Conservation (phyloP, 2,113 vertebrate genomes). For the Semnornis frantzii region DNA sequence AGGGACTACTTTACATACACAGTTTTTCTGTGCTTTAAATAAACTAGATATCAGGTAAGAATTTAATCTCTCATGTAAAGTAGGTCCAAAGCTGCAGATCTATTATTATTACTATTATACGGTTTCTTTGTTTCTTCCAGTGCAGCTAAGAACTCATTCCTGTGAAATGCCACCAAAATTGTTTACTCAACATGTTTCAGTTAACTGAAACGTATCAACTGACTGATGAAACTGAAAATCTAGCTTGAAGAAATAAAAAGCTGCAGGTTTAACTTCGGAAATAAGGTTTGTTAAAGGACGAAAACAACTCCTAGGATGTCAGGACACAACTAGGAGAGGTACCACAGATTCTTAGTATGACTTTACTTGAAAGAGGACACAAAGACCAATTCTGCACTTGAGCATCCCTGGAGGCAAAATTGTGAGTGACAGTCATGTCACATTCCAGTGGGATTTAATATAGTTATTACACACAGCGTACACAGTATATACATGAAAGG, state of each 20-base stretch:
- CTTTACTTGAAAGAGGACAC: background rate
- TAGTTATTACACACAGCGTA: background rate
- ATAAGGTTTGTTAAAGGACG: background rate
- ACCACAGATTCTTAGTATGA: background rate
- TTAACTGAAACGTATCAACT: background rate
- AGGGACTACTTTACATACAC: background rate
- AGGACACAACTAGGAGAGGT: accelerated
- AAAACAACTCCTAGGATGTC: background rate
- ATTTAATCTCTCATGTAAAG: background rate
- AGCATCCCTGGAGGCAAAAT: background rate
- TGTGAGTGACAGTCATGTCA: background rate
- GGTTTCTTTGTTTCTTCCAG: background rate
- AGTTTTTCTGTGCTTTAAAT: background rate
- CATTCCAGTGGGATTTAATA: background rate
- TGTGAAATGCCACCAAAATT: background rate
- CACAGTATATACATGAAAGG: background rate
- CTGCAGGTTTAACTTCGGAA: background rate
- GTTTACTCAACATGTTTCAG: background rate
- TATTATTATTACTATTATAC: background rate
- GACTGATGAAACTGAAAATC: background rate
- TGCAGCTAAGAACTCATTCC: background rate
- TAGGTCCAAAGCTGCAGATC: background rate
- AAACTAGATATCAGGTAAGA: background rate
- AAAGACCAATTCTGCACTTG: too few relatives aligned
- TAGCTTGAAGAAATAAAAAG: background rate